Base-by-base conservation (phyloP, 1,140 invertebrate species). In the Neuroterus valhalla region DNA sequence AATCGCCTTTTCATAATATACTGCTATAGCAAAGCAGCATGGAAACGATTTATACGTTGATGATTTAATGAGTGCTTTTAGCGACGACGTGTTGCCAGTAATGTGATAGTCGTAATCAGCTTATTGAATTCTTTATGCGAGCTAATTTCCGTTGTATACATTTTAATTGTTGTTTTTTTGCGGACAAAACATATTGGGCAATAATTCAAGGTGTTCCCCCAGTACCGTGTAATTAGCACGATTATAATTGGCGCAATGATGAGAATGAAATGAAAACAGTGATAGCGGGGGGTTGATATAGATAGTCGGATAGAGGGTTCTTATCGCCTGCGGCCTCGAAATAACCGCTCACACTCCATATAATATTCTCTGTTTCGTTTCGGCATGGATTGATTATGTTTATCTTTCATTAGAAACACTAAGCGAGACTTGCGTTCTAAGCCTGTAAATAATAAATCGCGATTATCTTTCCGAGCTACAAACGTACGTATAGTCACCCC, bases 341-440 rank as follows among this genome's bases (percentile, higher is more conserved):
- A 89, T 87, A 87, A 85, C 82, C 80, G 68, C 75, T 81, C 43
- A 70, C 76, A 70, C 71, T 82, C 81, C 79, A 85, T 88, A 89
- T 88, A 87, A 88, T 88, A 88, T 89, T 89, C 87, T 75, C 83
- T 87, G 83, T 87, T 88, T 86, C 79, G 79, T 73, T 74, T 76
- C 69, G 73, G 74, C 44, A 62, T 71, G 84, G 84, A 88, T 88
- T 88, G 88, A 88, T 89, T 89, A 86, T 89, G 88, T 89, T 89
- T 89, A 89, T 86, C 85, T 89, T 89, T 89, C 87, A 89, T 89
- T 89, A 89, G 84, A 82, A 88, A 82, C 82, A 80, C 78, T 80
- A 78, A 76, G 75, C 62, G 68, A 72, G 77, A 82, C 79, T 75
- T 71, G 71, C 75, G 70, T 75, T 77, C 76, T 81, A 83, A 81